phyloP scores from a whole-genome alignment of 2,113 vertebrate genomes.

The Uria aalge region DNA sequence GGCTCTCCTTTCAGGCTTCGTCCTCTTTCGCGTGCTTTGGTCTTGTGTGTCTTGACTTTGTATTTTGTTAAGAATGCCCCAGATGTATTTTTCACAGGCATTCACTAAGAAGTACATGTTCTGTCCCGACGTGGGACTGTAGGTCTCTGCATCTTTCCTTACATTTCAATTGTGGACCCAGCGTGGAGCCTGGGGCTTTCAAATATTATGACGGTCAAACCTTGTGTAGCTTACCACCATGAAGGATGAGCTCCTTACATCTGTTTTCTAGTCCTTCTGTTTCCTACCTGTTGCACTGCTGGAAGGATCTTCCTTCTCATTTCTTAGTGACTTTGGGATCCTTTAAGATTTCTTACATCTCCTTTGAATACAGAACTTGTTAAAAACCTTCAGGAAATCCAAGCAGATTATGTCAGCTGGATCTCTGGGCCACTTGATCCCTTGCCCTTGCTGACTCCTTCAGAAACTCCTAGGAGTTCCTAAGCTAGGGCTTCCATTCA shows the following conservation, averaged over 20 bases:
- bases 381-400: neutral
- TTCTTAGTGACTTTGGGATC: neutral
- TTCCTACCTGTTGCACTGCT: neutral
- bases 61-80: neutral
- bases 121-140: accelerated
- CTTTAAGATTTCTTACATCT: neutral
- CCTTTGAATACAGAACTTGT: neutral
- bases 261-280: neutral
- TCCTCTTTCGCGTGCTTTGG: neutral
- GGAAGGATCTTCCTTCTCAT: neutral
- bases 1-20: neutral
- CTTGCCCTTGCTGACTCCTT: neutral
- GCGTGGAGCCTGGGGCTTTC: neutral
- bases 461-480: neutral
- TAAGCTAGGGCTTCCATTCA: neutral
- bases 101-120: no score
- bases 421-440: neutral
- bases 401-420: neutral
- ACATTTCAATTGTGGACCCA: accelerated
- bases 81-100: neutral
- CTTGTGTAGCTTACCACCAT: neutral
- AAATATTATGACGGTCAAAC: neutral
- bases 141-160: neutral
- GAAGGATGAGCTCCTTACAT: neutral
- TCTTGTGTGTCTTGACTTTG: neutral